Evolutionary conservation across 2,888 invertebrate species (phyloP).

Genomic region (Heteromurus nitidus): DNA sequence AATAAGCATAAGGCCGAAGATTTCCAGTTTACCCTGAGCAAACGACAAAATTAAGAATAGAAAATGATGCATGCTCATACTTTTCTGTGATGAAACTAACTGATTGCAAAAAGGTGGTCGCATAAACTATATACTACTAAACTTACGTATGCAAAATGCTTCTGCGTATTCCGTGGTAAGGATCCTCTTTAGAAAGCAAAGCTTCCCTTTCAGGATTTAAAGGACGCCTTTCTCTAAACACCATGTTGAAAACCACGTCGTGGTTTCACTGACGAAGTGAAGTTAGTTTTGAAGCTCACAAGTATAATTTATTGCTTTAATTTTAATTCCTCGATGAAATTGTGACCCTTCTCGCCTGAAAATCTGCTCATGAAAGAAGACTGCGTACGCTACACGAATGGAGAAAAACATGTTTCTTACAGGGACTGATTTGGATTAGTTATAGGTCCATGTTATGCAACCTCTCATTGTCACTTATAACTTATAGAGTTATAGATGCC

Average conservation of each 20-base stretch:
- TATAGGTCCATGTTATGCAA: too few species aligned
- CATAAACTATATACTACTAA: slow-evolving; percentile 8
- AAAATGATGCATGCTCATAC: neutral
- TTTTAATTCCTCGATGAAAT: too few species aligned
- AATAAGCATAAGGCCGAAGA: slow-evolving; percentile 15
- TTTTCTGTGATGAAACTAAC: neutral
- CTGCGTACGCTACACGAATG: too few species aligned
- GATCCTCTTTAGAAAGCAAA: slow-evolving; percentile 17
- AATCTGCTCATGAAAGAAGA: too few species aligned
- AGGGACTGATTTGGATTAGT: too few species aligned
- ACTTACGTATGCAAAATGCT: slow-evolving; percentile 14
- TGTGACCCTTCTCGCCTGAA: too few species aligned
- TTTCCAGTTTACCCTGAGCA: slow-evolving; percentile 29
- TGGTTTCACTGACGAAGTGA: neutral
- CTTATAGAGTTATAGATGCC: too few species aligned
- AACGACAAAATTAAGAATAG: neutral
- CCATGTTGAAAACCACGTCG: slow-evolving; percentile 8
- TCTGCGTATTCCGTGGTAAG: slow-evolving; percentile 3
- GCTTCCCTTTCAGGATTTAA: slow-evolving; percentile 26
- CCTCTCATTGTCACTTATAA: too few species aligned
- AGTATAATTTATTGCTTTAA: too few species aligned
- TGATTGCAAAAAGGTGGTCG: neutral
- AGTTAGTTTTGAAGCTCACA: neutral
- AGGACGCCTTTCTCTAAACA: slow-evolving; percentile 22
- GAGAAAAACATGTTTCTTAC: too few species aligned